phyloP scores from a whole-genome alignment of 2,113 vertebrate genomes.

The Thryonomys swinderianus region DNA sequence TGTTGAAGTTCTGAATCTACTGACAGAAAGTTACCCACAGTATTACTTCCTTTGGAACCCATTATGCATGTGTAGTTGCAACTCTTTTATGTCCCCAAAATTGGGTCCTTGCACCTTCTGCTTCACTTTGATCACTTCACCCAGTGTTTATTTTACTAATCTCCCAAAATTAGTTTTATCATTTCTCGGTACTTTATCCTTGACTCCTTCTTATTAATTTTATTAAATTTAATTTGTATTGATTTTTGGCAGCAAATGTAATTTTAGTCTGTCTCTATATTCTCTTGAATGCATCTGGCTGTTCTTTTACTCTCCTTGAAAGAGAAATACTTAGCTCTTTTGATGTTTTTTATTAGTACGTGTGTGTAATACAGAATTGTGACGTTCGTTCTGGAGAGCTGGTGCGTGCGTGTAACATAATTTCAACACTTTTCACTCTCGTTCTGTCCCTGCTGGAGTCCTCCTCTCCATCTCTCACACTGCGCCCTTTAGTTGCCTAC shows the following conservation, averaged over 20 bases:
- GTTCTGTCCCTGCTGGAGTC: neutral
- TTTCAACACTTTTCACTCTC: neutral
- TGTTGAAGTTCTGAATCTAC: neutral
- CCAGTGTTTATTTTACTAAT: neutral
- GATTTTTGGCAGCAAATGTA: neutral
- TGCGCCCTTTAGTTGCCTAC: neutral
- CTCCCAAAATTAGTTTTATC: neutral
- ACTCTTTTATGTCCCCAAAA: neutral
- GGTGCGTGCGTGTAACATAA: neutral
- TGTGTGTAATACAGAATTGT: neutral
- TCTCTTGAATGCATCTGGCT: neutral
- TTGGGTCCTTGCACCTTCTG: neutral
- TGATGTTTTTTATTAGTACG: neutral
- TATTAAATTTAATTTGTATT: too few relatives aligned
- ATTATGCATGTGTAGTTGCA: neutral
- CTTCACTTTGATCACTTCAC: neutral
- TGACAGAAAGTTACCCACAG: neutral
- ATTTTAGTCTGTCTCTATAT: slow-evolving; percentile 1
- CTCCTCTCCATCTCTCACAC: too few relatives aligned
- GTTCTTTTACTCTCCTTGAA: neutral
- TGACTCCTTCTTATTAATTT: neutral
- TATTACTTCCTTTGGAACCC: neutral
- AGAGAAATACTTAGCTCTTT: neutral
- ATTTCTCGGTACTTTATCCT: neutral
- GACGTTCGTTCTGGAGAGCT: neutral